Base-by-base conservation (phyloP, 2,113 vertebrate species). In the Varanus salvator region DNA sequence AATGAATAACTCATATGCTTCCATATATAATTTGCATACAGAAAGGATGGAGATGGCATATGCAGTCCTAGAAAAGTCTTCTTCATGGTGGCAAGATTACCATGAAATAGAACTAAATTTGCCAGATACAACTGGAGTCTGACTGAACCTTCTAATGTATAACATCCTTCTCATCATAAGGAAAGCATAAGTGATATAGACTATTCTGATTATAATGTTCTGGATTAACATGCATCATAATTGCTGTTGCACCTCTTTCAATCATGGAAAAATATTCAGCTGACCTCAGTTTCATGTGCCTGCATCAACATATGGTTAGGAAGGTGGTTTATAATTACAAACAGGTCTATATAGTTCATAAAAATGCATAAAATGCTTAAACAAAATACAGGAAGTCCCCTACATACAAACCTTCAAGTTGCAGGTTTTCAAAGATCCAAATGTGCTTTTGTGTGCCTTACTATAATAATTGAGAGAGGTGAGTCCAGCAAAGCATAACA, bases 1-100 rank as follows among this genome's bases (percentile, higher is more conserved):
- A 50, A 31, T 0, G 83, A 86, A 90, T 80, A 21, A 87, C 66
- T 81, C 86, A 8, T 44, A 85, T 80, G 8, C 1, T 87, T 93
- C 91, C 72, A 7, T 31, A 85, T 87, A 1, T 60, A 3, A 27
- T 87, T 68, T 1, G 23, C 2, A 29, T 86, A 0, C 23, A 75
- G 86, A 81, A 29, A 17, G 52, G 76, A 8, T 19, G 83, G 0
- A 72, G 31, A 90, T 15, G 11, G 78, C 92, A 44, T 31, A n/a
- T 78, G 4, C 1, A 52, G 77, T 44, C 2, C 23, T 54, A 34
- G 71, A 83, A 17, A 90, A 72, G 78, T 21, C 31, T 60, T 87
- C 19, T 81, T 71, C 48, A 64, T 75, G 54, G 75, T 44, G 27
- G 44, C 31, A 60, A 75, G 54, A 82, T 48, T 83, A 74, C 52